Percentiles rank a stretch among this genome's conserved stretches.
Evolutionary conservation across 2,888 invertebrate species (phyloP).

Genomic region (Drymonia ruficornis): DNA sequence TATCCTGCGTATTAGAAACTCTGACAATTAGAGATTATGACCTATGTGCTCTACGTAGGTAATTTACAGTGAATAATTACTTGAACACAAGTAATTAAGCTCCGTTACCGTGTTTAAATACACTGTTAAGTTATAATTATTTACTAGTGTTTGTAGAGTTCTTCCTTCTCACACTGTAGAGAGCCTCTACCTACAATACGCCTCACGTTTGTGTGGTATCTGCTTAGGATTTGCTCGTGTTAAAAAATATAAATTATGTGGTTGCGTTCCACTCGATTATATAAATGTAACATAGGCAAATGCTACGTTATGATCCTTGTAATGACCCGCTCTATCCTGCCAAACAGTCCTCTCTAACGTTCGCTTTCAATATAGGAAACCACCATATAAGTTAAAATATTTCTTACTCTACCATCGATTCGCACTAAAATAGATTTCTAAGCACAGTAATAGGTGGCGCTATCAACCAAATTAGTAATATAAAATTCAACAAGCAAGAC

Average conservation of each 20-base stretch:
- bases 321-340: no score
- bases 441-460: background rate
- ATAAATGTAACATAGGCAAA: no score
- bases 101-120: background rate
- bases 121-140: constrained; percentile 1
- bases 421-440: background rate
- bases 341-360: no score
- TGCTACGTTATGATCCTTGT: no score
- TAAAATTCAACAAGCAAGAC: background rate
- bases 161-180: background rate
- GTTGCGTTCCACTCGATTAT: no score
- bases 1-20: no score
- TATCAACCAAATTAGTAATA: background rate
- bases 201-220: no score
- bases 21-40: background rate
- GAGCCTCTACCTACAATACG: background rate
- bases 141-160: background rate
- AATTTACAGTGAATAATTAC: constrained; percentile 2
- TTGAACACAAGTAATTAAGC: background rate
- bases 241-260: no score
- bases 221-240: no score
- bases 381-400: no score
- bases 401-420: background rate
- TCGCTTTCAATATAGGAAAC: no score
- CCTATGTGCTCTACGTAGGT: background rate